Conservation (phyloP, 2,888 invertebrate species). For the Cryptocheilus praepositus region DNA sequence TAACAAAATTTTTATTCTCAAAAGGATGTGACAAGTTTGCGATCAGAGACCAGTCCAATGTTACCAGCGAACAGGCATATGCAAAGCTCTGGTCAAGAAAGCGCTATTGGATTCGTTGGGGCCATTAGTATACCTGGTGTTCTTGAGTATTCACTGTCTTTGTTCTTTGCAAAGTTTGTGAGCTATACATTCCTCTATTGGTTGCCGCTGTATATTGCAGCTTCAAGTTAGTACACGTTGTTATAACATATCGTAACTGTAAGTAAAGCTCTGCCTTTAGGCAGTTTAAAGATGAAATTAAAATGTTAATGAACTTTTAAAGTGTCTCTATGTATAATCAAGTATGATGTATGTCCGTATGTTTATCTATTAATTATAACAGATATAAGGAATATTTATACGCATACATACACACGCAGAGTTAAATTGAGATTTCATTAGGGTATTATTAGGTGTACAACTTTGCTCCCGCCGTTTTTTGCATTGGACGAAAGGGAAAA, state of each 20-base stretch:
- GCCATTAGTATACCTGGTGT: slow-evolving; percentile 95
- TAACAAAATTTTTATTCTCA: slow-evolving; percentile 23
- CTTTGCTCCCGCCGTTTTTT: too few relatives aligned
- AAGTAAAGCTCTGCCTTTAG: neutral
- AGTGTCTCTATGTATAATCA: too few relatives aligned
- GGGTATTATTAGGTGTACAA: neutral
- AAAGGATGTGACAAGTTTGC: slow-evolving; percentile 56
- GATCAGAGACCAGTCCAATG: slow-evolving; percentile 73
- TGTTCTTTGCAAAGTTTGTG: slow-evolving; percentile 97
- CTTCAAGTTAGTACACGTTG: slow-evolving; percentile 82
- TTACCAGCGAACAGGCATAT: slow-evolving; percentile 59
- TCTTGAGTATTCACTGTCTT: slow-evolving; percentile 91
- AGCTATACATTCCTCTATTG: slow-evolving; percentile 98
- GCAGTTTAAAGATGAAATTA: neutral
- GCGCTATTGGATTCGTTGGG: slow-evolving; percentile 84
- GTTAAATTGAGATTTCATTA: too few relatives aligned
- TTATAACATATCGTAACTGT: neutral
- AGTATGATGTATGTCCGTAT: too few relatives aligned
- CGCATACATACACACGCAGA: too few relatives aligned
- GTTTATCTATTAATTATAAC: too few relatives aligned
- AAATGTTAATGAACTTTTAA: too few relatives aligned
- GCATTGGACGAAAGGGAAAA: too few relatives aligned
- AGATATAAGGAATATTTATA: too few relatives aligned
- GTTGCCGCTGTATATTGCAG: slow-evolving; percentile 93
- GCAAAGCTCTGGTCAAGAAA: slow-evolving; percentile 64